Conservation (phyloP, 2,797 vertebrate genomes). For the Sebastes reedi region DNA sequence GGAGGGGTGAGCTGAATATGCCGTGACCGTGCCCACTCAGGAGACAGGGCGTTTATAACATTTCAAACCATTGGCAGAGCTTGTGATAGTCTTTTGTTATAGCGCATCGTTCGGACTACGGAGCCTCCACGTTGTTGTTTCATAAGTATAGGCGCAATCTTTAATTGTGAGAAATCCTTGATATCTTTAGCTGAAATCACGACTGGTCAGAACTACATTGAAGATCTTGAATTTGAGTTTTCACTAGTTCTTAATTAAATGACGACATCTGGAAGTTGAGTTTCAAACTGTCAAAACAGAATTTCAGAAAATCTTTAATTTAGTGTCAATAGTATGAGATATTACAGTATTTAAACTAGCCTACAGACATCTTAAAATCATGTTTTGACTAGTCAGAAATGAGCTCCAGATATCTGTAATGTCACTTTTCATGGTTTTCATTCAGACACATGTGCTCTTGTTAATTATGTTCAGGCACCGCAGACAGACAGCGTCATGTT, state of each 20-base stretch:
- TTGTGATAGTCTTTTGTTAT: too few relatives aligned
- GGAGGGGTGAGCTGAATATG: rapidly evolving
- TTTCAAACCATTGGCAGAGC: too few relatives aligned
- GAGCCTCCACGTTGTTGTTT: neutral
- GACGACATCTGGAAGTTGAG: too few relatives aligned
- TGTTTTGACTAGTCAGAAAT: neutral
- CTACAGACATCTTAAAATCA: neutral
- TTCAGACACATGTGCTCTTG: neutral
- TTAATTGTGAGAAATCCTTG: neutral
- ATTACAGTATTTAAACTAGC: neutral
- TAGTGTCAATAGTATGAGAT: neutral
- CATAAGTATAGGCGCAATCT: neutral
- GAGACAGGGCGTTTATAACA: too few relatives aligned
- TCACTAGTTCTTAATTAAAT: neutral
- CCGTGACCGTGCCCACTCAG: too few relatives aligned
- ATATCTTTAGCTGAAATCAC: too few relatives aligned
- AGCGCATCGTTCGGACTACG: too few relatives aligned
- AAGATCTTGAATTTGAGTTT: neutral
- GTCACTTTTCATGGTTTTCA: neutral
- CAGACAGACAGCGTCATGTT: neutral
- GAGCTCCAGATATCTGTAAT: neutral
- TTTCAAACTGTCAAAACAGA: neutral
- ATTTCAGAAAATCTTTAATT: neutral
- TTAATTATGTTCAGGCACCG: neutral
- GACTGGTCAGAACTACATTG: too few relatives aligned